These are phyloP conservation scores for Heliothis virescens DNA, from an alignment of 1,140 invertebrate genomes.

Conservation along the genomic window DNA sequence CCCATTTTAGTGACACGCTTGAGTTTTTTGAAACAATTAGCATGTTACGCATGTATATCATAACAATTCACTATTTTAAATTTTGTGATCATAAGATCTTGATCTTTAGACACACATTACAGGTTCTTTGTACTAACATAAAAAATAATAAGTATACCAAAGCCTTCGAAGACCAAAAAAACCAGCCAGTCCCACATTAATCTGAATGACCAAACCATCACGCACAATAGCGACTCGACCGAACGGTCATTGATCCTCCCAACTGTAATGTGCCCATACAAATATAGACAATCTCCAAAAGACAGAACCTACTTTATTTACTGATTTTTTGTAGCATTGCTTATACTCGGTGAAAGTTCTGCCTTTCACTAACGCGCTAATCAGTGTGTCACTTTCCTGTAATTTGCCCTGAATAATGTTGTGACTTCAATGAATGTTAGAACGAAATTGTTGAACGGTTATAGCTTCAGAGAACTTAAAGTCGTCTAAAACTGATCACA, in stretches of 20 bases:
- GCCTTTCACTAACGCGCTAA: conserved; percentile 59
- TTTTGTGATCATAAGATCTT: no score
- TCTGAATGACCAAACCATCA: conserved; percentile 34
- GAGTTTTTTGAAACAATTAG: no score
- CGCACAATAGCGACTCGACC: conserved; percentile 30
- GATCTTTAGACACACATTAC: no score
- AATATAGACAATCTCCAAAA: conserved; percentile 21
- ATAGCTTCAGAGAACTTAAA: background rate
- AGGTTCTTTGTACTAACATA: no score
- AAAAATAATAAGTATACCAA: background rate
- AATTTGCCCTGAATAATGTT: no score
- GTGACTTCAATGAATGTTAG: conserved; percentile 46
- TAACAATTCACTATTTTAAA: no score
- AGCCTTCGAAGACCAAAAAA: conserved; percentile 1
- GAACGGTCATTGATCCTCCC: conserved; percentile 20
- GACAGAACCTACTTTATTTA: conserved; percentile 28
- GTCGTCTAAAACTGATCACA: conserved; percentile 56
- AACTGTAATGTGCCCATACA: conserved; percentile 8
- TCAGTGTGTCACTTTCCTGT: conserved; percentile 61
- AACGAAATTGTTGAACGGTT: conserved; percentile 47
- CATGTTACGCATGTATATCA: no score
- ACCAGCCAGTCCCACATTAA: conserved; percentile 1
- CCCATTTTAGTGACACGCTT: no score
- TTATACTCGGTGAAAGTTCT: conserved; percentile 51
- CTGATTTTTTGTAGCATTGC: conserved; percentile 15